Evolutionary conservation across 2,113 vertebrate species (phyloP).

Genomic region (Pseudorasbora parva): DNA sequence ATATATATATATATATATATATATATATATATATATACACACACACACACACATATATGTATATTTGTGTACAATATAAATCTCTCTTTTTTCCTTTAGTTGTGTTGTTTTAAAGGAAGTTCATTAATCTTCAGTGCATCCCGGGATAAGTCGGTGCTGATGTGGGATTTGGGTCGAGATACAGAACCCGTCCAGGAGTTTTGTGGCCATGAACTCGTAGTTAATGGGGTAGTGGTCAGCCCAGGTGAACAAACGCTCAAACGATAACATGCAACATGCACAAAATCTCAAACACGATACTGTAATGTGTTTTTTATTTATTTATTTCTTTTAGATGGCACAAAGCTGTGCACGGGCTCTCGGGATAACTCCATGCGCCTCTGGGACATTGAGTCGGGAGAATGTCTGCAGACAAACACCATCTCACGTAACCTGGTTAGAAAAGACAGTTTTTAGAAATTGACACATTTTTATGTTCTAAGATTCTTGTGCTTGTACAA

Average conservation of each 20-base stretch:
- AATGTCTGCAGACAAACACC: constrained; percentile 79
- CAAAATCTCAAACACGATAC: not conserved
- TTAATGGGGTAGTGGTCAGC: constrained; percentile 90
- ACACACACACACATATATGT: too few relatives aligned
- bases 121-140: constrained; percentile 92
- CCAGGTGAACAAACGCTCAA: constrained; percentile 75
- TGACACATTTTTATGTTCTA: not conserved
- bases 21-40: too few relatives aligned
- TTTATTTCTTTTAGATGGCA: constrained; percentile 73
- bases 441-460: not conserved
- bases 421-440: constrained; percentile 93
- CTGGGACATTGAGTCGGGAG: constrained; percentile 89
- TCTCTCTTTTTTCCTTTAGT: constrained; percentile 68
- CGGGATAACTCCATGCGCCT: constrained; percentile 91
- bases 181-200: constrained; percentile 81
- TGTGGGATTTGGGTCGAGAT: constrained; percentile 86
- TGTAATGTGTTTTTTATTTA: not conserved
- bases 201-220: constrained; percentile 87
- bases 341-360: constrained; percentile 88
- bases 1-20: too few relatives aligned
- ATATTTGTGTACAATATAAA: not conserved
- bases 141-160: constrained; percentile 85
- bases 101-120: constrained; percentile 79
- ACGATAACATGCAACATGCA: not conserved
- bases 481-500: not conserved